phyloP scores from a whole-genome alignment of 2,113 vertebrate genomes.

The Crotalus helleri region DNA sequence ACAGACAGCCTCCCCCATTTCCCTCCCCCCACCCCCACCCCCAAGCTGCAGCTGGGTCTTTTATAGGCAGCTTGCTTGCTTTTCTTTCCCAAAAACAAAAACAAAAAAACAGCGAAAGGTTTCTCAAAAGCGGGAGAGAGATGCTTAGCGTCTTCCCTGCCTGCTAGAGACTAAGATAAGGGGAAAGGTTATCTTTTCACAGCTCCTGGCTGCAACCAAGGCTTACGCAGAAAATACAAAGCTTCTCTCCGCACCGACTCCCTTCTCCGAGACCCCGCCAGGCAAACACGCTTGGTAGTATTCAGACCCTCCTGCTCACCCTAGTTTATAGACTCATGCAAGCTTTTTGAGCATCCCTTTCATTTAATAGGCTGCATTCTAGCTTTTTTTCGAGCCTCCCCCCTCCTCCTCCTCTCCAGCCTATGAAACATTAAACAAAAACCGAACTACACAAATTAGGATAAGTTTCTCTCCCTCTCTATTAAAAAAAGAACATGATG shows the following conservation, averaged over 20 bases:
- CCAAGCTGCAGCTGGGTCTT: neutral
- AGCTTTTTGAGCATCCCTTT: neutral
- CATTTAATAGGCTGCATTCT: neutral
- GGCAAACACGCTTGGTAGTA: neutral
- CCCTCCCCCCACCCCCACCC: neutral
- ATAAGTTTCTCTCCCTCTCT: neutral
- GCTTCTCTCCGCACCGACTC: neutral
- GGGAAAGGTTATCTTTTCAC: neutral
- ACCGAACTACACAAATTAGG: neutral
- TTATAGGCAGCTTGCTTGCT: neutral
- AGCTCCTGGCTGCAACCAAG: constrained; percentile 11
- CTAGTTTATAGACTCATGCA: neutral
- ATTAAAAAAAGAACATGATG: neutral
- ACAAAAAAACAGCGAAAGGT: neutral
- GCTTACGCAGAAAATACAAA: constrained; percentile 56
- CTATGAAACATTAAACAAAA: neutral
- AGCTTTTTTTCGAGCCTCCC: no score
- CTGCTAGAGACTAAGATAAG: neutral
- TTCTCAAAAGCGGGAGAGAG: neutral
- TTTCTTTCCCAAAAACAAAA: neutral
- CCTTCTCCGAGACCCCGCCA: neutral
- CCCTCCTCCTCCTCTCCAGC: neutral
- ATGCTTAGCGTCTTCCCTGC: no score
- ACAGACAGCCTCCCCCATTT: neutral
- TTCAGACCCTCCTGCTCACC: neutral